Percentiles rank a stretch among this genome's conserved stretches.
These are phyloP conservation scores for Coccyzus lansbergi DNA, from an alignment of 2,797 vertebrate genomes.

Conservation along the genomic window DNA sequence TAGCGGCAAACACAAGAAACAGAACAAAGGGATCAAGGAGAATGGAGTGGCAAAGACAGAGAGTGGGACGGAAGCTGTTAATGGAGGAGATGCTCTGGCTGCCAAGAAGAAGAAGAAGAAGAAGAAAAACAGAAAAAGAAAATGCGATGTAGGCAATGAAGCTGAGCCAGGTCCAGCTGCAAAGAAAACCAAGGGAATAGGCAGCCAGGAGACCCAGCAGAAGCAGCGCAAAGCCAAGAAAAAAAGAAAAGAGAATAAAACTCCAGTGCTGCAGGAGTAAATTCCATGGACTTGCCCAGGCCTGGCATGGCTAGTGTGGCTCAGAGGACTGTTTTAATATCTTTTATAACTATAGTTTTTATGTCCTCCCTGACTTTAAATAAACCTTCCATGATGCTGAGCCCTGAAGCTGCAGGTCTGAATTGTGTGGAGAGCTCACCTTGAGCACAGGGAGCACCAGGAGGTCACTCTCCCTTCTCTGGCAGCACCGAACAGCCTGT, in stretches of 20 bases:
- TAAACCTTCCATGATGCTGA: conserved; percentile 34
- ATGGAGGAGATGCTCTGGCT: background rate
- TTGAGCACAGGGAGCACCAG: background rate
- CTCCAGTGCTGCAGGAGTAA: background rate
- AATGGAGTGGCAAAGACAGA: background rate
- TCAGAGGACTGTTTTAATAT: conserved; percentile 2
- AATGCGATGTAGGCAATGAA: conserved; percentile 10
- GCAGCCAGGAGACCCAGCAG: conserved; percentile 62
- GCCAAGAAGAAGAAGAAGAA: conserved; percentile 29
- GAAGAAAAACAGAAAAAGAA: conserved; percentile 62
- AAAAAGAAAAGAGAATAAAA: conserved; percentile 47
- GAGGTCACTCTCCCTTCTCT: background rate
- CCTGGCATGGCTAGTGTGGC: background rate
- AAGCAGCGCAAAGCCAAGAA: conserved; percentile 68
- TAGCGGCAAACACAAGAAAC: conserved; percentile 85
- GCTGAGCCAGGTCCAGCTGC: conserved; percentile 50
- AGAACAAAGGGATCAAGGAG: background rate
- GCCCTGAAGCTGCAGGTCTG: background rate
- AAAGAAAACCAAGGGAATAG: conserved; percentile 78
- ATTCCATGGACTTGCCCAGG: background rate
- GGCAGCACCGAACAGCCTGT: background rate
- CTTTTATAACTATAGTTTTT: conserved; percentile 49
- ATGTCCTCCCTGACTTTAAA: conserved; percentile 33
- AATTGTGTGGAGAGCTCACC: background rate
- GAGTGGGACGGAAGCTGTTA: background rate